phyloP scores from a whole-genome alignment of 1,140 invertebrate species.

The Mycetomoellerius zeteki region DNA sequence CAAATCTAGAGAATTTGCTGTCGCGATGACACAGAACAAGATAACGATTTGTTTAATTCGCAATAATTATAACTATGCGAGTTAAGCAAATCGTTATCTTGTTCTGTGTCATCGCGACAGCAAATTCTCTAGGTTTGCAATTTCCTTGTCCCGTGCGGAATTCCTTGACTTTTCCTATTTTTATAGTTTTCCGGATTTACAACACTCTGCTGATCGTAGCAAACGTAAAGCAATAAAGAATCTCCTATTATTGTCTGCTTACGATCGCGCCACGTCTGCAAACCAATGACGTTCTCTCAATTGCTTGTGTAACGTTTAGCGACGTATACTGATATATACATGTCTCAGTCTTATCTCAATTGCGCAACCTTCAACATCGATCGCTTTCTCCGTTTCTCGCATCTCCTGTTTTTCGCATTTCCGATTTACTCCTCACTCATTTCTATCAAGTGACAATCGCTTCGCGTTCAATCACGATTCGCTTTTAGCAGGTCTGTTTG shows the following conservation, averaged over 20 bases:
- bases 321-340: not conserved
- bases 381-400: not conserved
- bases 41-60: not conserved
- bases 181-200: slow-evolving; percentile 2
- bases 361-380: slow-evolving; percentile 23
- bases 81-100: slow-evolving; percentile 4
- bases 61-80: not conserved
- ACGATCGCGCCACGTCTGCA: not conserved
- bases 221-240: not conserved
- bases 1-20: not conserved
- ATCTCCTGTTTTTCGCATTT: slow-evolving; percentile 5
- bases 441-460: not conserved
- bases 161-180: not conserved
- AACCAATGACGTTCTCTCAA: not conserved
- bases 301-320: not conserved
- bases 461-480: not conserved
- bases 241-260: not conserved
- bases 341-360: slow-evolving; percentile 44
- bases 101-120: not conserved
- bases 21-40: not conserved
- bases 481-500: not conserved
- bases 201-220: not conserved
- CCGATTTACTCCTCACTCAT: slow-evolving; percentile 3
- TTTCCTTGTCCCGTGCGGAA: not conserved
- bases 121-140: not conserved